Conservation (phyloP, 2,113 vertebrate genomes). For the Mesocricetus auratus region DNA sequence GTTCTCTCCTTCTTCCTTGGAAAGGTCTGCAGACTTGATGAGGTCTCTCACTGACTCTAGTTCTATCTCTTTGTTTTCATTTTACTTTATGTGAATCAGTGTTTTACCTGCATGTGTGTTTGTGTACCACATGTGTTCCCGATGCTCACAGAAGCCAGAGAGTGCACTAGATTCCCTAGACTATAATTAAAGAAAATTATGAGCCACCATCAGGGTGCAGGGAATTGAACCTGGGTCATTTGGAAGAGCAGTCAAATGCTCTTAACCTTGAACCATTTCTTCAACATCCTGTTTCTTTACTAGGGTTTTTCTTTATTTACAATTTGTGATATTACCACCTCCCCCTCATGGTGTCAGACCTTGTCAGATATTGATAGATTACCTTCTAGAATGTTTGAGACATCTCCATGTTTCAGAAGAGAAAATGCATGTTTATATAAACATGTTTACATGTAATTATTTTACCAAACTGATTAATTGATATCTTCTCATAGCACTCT, state of each 20-base stretch:
- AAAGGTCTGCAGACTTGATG: not conserved
- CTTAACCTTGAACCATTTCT: not conserved
- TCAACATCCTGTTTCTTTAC: not conserved
- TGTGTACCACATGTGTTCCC: not conserved
- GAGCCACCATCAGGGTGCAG: not conserved
- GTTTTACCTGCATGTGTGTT: not conserved
- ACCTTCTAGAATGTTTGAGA: not conserved
- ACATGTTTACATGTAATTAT: not conserved
- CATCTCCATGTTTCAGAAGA: slow-evolving; percentile 14
- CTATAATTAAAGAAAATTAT: not conserved
- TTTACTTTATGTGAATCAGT: not conserved
- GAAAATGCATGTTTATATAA: not conserved
- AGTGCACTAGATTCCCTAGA: not conserved
- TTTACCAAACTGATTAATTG: slow-evolving; percentile 9
- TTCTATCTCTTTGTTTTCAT: not conserved
- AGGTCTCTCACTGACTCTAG: not conserved
- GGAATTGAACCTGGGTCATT: not conserved
- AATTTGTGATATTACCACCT: not conserved
- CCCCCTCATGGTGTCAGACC: not conserved
- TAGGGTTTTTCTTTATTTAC: not conserved
- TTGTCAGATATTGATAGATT: not conserved
- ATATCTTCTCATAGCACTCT: not conserved
- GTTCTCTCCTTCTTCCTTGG: not conserved
- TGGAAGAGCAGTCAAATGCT: not conserved
- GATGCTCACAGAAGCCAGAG: not conserved